Evolutionary conservation across 2,113 vertebrate genomes (phyloP).

Genomic region (Apodemus speciosus): DNA sequence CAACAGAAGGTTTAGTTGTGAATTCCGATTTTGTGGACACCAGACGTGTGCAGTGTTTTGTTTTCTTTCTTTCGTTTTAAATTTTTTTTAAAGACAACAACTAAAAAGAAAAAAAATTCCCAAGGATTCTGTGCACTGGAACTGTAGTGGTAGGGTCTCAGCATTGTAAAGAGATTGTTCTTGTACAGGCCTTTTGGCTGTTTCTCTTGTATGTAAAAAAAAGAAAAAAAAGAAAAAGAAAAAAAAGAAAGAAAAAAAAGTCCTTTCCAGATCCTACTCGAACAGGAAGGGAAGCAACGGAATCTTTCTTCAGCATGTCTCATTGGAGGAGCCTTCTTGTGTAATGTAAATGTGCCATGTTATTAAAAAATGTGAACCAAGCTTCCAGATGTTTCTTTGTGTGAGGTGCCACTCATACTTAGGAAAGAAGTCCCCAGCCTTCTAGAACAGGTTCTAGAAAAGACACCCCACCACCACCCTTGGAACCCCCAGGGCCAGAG

Average conservation of each 20-base stretch:
- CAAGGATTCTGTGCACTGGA: slow-evolving; percentile 93
- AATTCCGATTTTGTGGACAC: slow-evolving; percentile 98
- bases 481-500: rapidly evolving
- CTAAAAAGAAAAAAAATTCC: slow-evolving; percentile 77
- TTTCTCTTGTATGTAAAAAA: slow-evolving; percentile 94
- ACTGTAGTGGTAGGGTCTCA: slow-evolving; percentile 96
- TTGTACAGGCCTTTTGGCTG: slow-evolving; percentile 92
- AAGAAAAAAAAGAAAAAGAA: neutral
- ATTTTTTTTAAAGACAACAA: slow-evolving; percentile 79
- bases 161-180: slow-evolving; percentile 99
- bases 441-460: neutral
- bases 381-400: slow-evolving; percentile 86
- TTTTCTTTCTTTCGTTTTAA: slow-evolving; percentile 69
- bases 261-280: slow-evolving; percentile 97
- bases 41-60: slow-evolving; percentile 94
- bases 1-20: slow-evolving; percentile 98
- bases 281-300: slow-evolving; percentile 93
- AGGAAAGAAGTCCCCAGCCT: neutral
- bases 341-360: slow-evolving; percentile 99
- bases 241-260: slow-evolving; percentile 85
- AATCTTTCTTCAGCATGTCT: slow-evolving; percentile 99
- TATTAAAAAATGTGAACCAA: slow-evolving; percentile 99
- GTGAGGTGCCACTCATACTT: slow-evolving; percentile 61
- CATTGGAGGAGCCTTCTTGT: slow-evolving; percentile 95
- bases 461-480: neutral